Base-by-base conservation (phyloP, 2,888 invertebrate genomes). In the Agapostemon virescens region DNA sequence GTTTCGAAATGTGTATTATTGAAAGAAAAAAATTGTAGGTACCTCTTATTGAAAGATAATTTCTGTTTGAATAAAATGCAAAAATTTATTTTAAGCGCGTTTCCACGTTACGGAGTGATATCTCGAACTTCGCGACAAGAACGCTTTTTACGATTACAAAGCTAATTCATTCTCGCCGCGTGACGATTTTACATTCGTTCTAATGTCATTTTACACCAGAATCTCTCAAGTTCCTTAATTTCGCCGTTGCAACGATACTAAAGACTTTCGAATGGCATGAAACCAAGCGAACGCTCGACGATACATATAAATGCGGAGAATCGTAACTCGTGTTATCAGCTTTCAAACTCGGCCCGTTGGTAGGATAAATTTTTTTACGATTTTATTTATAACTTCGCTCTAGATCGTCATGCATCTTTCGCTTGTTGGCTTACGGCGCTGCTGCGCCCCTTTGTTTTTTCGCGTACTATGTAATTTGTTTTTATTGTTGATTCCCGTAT, bases 311-410 rank as follows among this genome's bases (percentile, higher is more conserved):
- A 36, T n/a, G 17, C 36, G 20, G 11, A 63, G 13, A 36, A 63
- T 33, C 36, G 63, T 63, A 36, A n/a, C 36, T 7, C n/a, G 55
- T 11, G 63, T 20, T 63, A 33, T 36, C 63, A 63, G 33, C 63
- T 36, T 11, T 36, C 61, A n/a, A 63, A 13, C 61, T 20, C 11
- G 11, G n/a, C n/a, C 36, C 61, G 11, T 36, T 36, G 5, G n/a
- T 20, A 63, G 5, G 36, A 63, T 63, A 63, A 36, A 63, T 13
- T n/a, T 63, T n/a, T 63, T 63, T 63, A 63, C 63, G n/a, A 20
- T 23, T 36, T 63, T 36, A 63, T 63, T 63, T 36, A 63, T 13
- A n/a, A n/a, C 36, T 36, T 1, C 5, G 11, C n/a, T 13, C 13
- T 11, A n/a, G 63, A 63, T 63, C 36, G 36, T 11, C n/a, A 36